A percentile compares a stretch with the other conserved stretches of the same genome.
Conservation (phyloP, 1,140 invertebrate species). For the Zaprionus taronus region DNA sequence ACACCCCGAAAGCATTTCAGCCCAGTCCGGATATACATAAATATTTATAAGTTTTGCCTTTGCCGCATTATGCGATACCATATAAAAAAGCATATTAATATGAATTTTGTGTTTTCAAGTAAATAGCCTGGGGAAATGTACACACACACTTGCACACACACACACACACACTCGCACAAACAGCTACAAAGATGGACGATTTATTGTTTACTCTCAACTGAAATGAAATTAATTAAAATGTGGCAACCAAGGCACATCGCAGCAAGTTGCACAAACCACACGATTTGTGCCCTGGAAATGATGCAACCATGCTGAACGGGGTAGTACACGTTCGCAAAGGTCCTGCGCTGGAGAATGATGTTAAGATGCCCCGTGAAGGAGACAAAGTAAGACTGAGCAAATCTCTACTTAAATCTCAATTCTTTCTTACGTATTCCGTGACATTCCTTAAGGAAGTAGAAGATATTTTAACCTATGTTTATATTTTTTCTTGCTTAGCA, state of each 20-base stretch:
- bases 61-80: conserved; percentile 59
- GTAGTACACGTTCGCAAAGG: background rate
- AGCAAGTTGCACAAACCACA: background rate
- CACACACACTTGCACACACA: conserved; percentile 1
- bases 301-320: background rate
- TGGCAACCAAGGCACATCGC: conserved; percentile 1
- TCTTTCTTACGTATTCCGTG: too few relatives aligned
- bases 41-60: conserved; percentile 78
- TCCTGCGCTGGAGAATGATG: background rate
- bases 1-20: conserved; percentile 44
- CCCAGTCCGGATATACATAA: conserved; percentile 67
- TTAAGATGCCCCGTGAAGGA: too few relatives aligned
- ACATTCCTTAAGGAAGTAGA: too few relatives aligned
- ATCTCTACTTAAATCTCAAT: too few relatives aligned
- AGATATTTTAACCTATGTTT: too few relatives aligned
- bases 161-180: conserved; percentile 2
- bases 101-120: conserved; percentile 50
- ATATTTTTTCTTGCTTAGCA: too few relatives aligned
- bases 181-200: background rate
- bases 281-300: background rate
- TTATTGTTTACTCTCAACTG: background rate
- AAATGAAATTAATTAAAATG: conserved; percentile 11
- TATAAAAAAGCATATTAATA: conserved; percentile 63
- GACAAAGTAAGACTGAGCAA: too few relatives aligned
- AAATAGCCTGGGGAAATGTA: conserved; percentile 56